Evolutionary conservation across 2,113 vertebrate genomes (phyloP).

Genomic region (Ursus arctos): DNA sequence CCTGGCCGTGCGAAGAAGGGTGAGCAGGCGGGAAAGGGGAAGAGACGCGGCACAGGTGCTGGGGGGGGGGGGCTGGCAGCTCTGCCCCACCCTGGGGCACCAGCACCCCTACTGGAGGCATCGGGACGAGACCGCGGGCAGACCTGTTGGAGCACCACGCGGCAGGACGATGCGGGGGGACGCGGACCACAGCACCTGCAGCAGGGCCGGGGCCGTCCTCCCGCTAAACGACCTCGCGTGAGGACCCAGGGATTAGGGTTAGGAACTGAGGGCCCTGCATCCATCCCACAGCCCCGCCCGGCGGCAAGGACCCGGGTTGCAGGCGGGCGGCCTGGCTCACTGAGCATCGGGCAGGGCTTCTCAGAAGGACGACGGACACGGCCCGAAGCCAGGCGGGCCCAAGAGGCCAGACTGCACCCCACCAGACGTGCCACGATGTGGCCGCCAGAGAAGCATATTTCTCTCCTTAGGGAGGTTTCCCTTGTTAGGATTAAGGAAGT

Average conservation of each 20-base stretch:
- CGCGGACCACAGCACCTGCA: not conserved
- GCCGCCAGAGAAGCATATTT: too few species aligned
- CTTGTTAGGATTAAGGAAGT: not conserved
- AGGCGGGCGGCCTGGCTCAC: rapidly evolving
- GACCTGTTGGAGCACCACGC: too few species aligned
- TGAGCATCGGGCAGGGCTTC: not conserved
- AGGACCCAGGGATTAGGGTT: too few species aligned
- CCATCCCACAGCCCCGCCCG: not conserved
- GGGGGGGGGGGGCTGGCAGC: rapidly evolving
- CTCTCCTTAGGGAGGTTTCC: not conserved
- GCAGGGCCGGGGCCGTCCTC: not conserved
- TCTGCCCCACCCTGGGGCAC: rapidly evolving
- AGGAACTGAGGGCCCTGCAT: not conserved
- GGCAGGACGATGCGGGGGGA: not conserved
- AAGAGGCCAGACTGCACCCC: not conserved
- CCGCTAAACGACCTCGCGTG: rapidly evolving
- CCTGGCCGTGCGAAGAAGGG: not conserved
- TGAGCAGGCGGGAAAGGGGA: not conserved
- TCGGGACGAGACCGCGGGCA: too few species aligned
- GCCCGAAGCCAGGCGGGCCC: not conserved
- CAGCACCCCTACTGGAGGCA: not conserved
- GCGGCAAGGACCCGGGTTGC: not conserved
- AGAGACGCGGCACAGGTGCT: not conserved
- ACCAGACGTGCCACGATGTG: rapidly evolving
- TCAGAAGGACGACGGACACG: not conserved